phyloP scores from a whole-genome alignment of 2,888 invertebrate species.

The Perizoma flavofasciatum region DNA sequence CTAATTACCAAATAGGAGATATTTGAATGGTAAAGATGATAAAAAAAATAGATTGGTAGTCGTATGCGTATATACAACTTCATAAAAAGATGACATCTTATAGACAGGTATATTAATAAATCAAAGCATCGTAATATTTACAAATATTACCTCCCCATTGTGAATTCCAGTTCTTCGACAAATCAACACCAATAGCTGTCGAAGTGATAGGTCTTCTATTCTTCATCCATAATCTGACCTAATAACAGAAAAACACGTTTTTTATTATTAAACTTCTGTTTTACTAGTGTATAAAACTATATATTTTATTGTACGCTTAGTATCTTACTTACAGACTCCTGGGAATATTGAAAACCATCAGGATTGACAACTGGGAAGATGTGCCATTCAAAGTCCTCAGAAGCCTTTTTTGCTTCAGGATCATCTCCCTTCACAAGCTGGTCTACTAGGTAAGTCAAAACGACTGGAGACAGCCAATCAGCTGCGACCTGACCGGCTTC shows the following conservation, averaged over 20 bases:
- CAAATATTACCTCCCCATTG: conserved; percentile 80
- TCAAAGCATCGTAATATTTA: too few species aligned
- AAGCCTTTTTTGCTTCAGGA: conserved; percentile 70
- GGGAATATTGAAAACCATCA: conserved; percentile 89
- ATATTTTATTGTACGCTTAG: too few species aligned
- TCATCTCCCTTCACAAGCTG: conserved; percentile 84
- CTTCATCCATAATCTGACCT: conserved; percentile 87
- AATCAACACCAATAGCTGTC: conserved; percentile 83
- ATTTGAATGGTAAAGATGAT: too few species aligned
- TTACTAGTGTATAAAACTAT: too few species aligned
- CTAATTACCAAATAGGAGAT: too few species aligned
- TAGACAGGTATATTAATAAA: too few species aligned
- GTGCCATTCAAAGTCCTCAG: conserved; percentile 87
- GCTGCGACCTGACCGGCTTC: conserved; percentile 87
- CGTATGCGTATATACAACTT: too few species aligned
- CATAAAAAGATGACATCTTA: too few species aligned
- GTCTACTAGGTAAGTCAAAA: conserved; percentile 85
- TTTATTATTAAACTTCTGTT: too few species aligned
- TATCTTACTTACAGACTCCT: conserved; percentile 72
- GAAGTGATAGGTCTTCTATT: conserved; percentile 76
- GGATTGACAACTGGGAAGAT: conserved; percentile 90
- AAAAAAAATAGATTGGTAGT: too few species aligned
- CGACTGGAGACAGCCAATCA: conserved; percentile 89
- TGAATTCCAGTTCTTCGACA: conserved; percentile 86
- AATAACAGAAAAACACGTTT: conserved; percentile 27